phyloP scores from a whole-genome alignment of 2,888 invertebrate genomes.

The Rhagium mordax region DNA sequence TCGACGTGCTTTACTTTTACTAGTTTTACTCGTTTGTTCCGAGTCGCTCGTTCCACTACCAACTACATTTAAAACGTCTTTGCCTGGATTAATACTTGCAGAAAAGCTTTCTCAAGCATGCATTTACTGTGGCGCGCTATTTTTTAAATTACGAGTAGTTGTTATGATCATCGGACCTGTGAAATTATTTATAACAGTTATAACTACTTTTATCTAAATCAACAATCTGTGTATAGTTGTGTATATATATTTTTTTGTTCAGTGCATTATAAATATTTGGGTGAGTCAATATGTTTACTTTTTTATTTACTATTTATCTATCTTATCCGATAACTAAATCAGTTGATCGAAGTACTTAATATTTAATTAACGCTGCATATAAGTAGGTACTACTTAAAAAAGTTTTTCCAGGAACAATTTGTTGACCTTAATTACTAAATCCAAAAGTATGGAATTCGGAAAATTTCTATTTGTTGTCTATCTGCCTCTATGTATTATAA shows the following conservation, averaged over 20 bases:
- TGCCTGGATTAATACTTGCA: background rate
- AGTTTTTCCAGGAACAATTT: no score
- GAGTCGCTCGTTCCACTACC: background rate
- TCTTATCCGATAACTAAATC: background rate
- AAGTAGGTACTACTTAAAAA: no score
- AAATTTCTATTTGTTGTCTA: no score
- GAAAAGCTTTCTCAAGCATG: background rate
- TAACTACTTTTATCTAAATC: background rate
- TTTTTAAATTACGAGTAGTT: slow-evolving; percentile 5
- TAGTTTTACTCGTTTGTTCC: slow-evolving; percentile 14
- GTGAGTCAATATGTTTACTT: background rate
- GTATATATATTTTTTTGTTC: background rate
- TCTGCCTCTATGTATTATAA: no score
- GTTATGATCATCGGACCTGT: background rate
- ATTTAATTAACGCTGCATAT: no score
- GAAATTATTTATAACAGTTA: slow-evolving; percentile 5
- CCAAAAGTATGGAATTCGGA: no score
- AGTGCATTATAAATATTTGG: background rate
- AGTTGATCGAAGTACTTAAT: no score
- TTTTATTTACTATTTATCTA: background rate
- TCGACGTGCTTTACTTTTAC: slow-evolving; percentile 39
- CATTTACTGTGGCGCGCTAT: background rate
- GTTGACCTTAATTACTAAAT: no score
- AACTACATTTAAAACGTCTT: background rate
- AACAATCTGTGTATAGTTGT: slow-evolving; percentile 5